Conservation (phyloP, 2,113 vertebrate species). For the Ancistrus triradiatus region DNA sequence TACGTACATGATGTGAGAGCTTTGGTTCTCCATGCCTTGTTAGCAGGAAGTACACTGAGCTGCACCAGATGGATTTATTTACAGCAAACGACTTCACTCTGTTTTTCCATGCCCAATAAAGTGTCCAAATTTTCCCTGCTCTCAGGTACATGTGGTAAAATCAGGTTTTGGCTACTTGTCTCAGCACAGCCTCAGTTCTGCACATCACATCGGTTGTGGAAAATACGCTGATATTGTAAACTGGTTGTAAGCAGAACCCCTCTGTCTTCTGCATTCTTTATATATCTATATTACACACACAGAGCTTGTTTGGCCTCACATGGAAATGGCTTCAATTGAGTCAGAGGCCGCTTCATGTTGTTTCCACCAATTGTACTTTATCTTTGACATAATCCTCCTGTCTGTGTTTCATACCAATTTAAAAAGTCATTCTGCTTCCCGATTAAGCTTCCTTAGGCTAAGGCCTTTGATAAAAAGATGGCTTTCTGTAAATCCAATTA, state of each 20-base stretch:
- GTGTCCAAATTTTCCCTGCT: conserved; percentile 47
- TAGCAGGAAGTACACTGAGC: conserved; percentile 70
- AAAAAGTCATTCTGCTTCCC: conserved; percentile 44
- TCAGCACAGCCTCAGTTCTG: background rate
- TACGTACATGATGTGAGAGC: conserved; percentile 59
- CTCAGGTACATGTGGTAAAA: conserved; percentile 69
- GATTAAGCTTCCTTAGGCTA: conserved; percentile 42
- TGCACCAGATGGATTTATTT: conserved; percentile 69
- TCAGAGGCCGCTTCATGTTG: conserved; percentile 30
- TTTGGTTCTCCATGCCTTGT: conserved; percentile 67
- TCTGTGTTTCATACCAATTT: conserved; percentile 51
- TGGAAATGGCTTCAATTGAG: conserved; percentile 44
- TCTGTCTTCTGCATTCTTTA: no score
- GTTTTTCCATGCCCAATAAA: conserved; percentile 71
- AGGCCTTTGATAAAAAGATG: conserved; percentile 54
- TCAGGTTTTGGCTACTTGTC: conserved; percentile 45
- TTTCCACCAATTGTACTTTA: conserved; percentile 43
- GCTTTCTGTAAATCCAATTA: conserved; percentile 56
- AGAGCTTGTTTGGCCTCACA: conserved; percentile 3
- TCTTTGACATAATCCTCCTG: conserved; percentile 31
- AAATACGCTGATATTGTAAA: no score
- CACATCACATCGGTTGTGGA: no score
- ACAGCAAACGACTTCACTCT: conserved; percentile 68
- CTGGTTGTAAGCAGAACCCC: no score
- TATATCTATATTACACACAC: no score